Evolutionary conservation across 2,888 invertebrate genomes (phyloP).

Genomic region (Petrolisthes cinctipes): DNA sequence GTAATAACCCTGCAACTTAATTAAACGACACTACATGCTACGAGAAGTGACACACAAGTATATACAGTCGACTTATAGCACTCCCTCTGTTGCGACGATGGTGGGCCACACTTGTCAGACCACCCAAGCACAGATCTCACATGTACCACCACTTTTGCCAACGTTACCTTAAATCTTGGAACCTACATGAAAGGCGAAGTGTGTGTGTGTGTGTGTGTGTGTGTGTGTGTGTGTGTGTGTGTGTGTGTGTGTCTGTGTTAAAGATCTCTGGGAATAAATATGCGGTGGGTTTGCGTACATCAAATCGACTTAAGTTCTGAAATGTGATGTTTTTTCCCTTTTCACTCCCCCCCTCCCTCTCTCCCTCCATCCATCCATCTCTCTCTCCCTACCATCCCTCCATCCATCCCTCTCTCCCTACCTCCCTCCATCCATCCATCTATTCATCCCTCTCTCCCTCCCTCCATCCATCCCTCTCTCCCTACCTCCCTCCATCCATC

Average conservation of each 20-base stretch:
- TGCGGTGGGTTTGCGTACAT: not conserved
- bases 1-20: no score
- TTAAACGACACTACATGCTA: no score
- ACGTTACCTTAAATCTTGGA: no score
- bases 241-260: not conserved
- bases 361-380: conserved; percentile 2
- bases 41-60: no score
- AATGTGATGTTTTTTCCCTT: not conserved
- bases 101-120: no score
- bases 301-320: not conserved
- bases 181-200: not conserved
- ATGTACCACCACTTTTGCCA: no score
- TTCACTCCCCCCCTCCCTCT: conserved; percentile 19
- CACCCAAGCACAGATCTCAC: no score
- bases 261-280: no score
- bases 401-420: not conserved
- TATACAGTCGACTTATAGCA: no score
- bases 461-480: no score
- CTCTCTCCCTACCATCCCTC: not conserved
- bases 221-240: not conserved
- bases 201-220: not conserved
- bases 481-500: not conserved
- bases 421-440: not conserved
- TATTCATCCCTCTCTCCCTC: not conserved
- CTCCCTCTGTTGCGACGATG: no score